A percentile compares a stretch with the other conserved stretches of the same genome.
Conservation (phyloP, 1,140 invertebrate species). For the Anthonomus grandis region DNA sequence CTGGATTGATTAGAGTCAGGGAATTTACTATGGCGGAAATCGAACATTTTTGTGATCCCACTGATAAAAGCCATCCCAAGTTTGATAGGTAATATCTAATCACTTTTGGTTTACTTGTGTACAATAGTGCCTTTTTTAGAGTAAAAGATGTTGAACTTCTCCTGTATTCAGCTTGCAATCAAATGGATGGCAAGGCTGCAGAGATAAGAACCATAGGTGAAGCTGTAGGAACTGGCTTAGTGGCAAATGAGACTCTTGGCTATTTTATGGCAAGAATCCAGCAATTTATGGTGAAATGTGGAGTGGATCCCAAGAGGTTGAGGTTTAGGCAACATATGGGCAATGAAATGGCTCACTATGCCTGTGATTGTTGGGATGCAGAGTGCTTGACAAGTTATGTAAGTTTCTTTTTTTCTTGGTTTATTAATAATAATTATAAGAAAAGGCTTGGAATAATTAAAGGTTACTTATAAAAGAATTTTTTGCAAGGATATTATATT, state of each 20-base stretch:
- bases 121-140: background rate
- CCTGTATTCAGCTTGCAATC: slow-evolving; percentile 93
- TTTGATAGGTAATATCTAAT: slow-evolving; percentile 67
- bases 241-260: slow-evolving; percentile 95
- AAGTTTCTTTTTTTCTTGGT: slow-evolving; percentile 40
- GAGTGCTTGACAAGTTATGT: slow-evolving; percentile 92
- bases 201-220: slow-evolving; percentile 69
- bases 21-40: slow-evolving; percentile 99
- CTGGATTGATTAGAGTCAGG: slow-evolving; percentile 90
- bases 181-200: slow-evolving; percentile 88
- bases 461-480: slow-evolving; percentile 10
- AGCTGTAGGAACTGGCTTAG: slow-evolving; percentile 72
- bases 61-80: slow-evolving; percentile 85
- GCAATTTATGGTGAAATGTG: slow-evolving; percentile 82
- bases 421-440: background rate
- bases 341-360: slow-evolving; percentile 99
- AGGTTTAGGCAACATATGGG: slow-evolving; percentile 97
- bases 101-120: too few relatives aligned
- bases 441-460: background rate
- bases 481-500: background rate
- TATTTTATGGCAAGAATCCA: slow-evolving; percentile 98
- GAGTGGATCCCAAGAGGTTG: slow-evolving; percentile 80
- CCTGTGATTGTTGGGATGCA: slow-evolving; percentile 99
- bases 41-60: slow-evolving; percentile 97
- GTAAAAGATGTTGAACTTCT: slow-evolving; percentile 72